Conservation (phyloP, 2,113 vertebrate species). For the Phrynosoma platyrhinos region DNA sequence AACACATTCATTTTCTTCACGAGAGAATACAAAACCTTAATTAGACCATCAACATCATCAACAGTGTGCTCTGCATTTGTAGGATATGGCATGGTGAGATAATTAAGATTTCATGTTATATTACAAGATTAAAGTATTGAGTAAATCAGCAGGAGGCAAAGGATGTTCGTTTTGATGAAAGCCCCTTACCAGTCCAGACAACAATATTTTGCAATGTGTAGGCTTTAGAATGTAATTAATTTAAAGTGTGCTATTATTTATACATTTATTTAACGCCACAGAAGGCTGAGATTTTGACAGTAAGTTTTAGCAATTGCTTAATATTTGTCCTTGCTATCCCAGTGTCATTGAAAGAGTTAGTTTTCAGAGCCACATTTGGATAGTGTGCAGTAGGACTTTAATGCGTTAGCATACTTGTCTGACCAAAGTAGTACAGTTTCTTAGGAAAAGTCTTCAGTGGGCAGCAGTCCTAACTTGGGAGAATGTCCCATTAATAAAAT, state of each 20-base stretch:
- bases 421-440: neutral
- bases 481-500: too few species aligned
- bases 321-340: neutral
- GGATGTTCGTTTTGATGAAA: neutral
- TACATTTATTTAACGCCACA: neutral
- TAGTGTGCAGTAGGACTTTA: neutral
- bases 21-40: conserved; percentile 28
- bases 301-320: neutral
- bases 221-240: neutral
- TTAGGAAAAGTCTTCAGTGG: neutral
- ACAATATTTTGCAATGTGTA: neutral
- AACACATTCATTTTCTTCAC: conserved; percentile 34
- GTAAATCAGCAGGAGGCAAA: conserved; percentile 7
- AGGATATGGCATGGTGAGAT: neutral
- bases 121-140: conserved; percentile 14
- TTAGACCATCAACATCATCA: conserved; percentile 28
- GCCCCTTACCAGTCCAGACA: neutral
- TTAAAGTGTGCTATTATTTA: neutral
- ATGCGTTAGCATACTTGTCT: neutral
- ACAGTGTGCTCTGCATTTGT: conserved; percentile 1
- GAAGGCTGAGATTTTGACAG: neutral
- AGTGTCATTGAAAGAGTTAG: neutral
- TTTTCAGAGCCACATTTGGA: neutral
- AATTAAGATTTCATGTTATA: conserved; percentile 23
- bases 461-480: too few species aligned